Percentiles rank a stretch among this genome's conserved stretches.
These are phyloP conservation scores for Drosophila nebulosa DNA, from an alignment of 1,140 invertebrate genomes.

Conservation along the genomic window DNA sequence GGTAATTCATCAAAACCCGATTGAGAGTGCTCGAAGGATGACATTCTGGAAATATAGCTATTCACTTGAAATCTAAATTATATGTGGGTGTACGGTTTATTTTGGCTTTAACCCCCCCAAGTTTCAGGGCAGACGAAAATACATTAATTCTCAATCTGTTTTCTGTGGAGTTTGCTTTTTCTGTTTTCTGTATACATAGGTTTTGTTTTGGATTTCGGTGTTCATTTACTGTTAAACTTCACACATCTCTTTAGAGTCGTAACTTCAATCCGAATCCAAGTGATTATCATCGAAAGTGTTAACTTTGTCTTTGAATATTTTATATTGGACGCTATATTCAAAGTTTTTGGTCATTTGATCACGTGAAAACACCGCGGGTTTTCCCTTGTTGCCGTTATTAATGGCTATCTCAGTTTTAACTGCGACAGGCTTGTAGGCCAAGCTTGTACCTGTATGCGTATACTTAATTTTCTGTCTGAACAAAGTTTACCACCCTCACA, in stretches of 20 bases:
- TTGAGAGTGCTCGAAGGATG: conserved; percentile 31
- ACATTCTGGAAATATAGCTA: conserved; percentile 30
- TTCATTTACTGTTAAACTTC: background rate
- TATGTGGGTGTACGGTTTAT: background rate
- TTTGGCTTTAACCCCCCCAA: background rate
- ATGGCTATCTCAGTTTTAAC: background rate
- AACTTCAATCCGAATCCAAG: too few relatives aligned
- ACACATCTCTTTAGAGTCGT: too few relatives aligned
- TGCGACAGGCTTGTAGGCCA: background rate
- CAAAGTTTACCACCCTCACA: background rate
- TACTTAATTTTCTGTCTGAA: background rate
- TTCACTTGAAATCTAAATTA: too few relatives aligned
- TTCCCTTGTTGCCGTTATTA: background rate
- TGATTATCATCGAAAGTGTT: background rate
- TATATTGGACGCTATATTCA: background rate
- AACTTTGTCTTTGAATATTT: background rate
- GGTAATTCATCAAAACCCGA: conserved; percentile 70
- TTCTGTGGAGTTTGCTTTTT: background rate
- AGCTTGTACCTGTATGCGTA: background rate
- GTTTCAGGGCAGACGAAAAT: background rate
- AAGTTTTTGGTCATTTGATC: background rate
- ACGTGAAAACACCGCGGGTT: background rate
- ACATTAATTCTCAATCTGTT: background rate
- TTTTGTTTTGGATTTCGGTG: background rate
- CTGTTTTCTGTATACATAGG: background rate